phyloP scores from a whole-genome alignment of 1,140 invertebrate species.

The Conus ventricosus region DNA sequence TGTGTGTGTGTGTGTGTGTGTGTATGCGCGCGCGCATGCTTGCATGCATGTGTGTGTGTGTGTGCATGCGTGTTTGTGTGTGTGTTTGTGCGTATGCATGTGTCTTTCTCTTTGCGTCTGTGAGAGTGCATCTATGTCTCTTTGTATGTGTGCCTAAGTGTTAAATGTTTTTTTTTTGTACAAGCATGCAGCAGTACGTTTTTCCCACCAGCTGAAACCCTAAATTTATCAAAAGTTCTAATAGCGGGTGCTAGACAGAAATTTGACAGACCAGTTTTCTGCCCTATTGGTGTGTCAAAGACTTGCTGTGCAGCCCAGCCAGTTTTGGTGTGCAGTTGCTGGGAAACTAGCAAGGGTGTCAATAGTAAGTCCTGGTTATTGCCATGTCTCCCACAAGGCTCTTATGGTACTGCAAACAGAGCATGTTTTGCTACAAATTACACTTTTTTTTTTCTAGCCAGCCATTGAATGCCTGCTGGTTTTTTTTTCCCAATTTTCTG shows the following conservation, averaged over 20 bases:
- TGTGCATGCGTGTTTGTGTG: neutral
- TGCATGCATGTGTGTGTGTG: neutral
- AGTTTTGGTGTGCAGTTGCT: neutral
- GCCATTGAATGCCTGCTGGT: too few species aligned
- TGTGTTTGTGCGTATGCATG: neutral
- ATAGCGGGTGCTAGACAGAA: neutral
- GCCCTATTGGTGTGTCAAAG: neutral
- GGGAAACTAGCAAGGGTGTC: neutral
- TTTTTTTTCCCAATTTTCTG: too few species aligned
- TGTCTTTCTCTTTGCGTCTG: neutral
- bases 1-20: neutral
- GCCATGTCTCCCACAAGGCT: neutral
- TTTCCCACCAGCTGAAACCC: too few species aligned
- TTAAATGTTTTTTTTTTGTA: too few species aligned
- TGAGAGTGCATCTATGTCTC: neutral
- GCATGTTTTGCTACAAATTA: too few species aligned
- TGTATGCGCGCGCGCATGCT: neutral
- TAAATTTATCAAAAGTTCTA: too few species aligned
- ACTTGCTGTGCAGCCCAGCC: neutral
- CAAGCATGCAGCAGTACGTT: too few species aligned
- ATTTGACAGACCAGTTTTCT: neutral
- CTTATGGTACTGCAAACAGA: too few species aligned
- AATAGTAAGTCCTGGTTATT: neutral
- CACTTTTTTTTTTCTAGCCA: too few species aligned
- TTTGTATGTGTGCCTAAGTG: neutral